phyloP scores from a whole-genome alignment of 2,113 vertebrate species.

The Guaruba guarouba region DNA sequence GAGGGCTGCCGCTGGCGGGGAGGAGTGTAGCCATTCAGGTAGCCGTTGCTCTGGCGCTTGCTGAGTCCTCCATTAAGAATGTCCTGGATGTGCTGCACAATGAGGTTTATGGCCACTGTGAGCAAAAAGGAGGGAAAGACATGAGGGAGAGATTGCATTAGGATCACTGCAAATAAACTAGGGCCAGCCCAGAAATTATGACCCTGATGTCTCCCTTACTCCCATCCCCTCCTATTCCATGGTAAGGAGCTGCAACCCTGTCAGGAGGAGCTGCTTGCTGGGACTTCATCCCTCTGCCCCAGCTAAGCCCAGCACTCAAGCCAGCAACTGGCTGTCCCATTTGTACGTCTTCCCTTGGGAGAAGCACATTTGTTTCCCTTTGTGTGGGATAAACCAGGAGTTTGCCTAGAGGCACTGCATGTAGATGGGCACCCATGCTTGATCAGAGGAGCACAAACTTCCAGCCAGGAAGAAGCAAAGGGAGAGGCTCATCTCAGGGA shows the following conservation, averaged over 20 bases:
- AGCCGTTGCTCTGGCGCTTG: constrained; percentile 90
- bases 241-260: not conserved
- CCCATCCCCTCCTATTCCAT: not conserved
- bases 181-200: not conserved
- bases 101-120: constrained; percentile 97
- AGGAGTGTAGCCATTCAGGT: constrained; percentile 80
- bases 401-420: not conserved
- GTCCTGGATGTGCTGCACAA: constrained; percentile 98
- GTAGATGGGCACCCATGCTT: not conserved
- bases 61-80: constrained; percentile 90
- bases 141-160: not conserved
- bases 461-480: not conserved
- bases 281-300: not conserved
- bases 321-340: not conserved
- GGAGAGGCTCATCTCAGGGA: not conserved
- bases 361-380: not conserved
- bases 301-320: not conserved
- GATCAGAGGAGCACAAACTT: not conserved
- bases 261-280: accelerated
- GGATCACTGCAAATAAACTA: not conserved
- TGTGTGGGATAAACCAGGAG: not conserved
- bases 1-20: constrained; percentile 84
- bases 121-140: not conserved
- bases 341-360: not conserved
- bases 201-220: not conserved